Evolutionary conservation across 1,140 invertebrate species (phyloP).

Genomic region (Drosophila pectinifera): DNA sequence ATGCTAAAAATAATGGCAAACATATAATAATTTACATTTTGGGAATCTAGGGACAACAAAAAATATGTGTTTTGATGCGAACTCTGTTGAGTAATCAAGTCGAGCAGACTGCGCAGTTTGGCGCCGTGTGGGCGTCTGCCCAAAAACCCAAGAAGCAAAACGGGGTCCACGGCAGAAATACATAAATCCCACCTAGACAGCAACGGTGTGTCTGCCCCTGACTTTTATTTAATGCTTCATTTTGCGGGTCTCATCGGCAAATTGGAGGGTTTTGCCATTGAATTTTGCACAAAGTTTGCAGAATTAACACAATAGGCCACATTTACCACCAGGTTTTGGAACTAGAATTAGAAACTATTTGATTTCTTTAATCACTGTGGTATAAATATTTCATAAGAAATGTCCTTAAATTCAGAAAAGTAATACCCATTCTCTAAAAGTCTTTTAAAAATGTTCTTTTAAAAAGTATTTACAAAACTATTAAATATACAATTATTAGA

Average conservation of each 20-base stretch:
- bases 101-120: constrained; percentile 69
- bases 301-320: neutral
- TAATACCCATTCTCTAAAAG: too few relatives aligned
- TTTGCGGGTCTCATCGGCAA: constrained; percentile 24
- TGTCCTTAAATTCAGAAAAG: too few relatives aligned
- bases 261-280: neutral
- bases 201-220: constrained; percentile 35
- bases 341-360: neutral
- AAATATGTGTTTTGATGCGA: constrained; percentile 13
- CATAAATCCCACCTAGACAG: constrained; percentile 54
- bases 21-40: neutral
- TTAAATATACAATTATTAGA: too few relatives aligned
- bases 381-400: too few relatives aligned
- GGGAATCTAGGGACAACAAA: neutral
- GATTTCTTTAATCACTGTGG: too few relatives aligned
- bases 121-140: constrained; percentile 77
- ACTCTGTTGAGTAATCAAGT: constrained; percentile 67
- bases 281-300: neutral
- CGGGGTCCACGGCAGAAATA: constrained; percentile 27
- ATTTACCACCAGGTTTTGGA: too few relatives aligned
- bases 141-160: constrained; percentile 51
- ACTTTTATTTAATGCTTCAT: constrained; percentile 75
- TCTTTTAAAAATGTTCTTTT: too few relatives aligned
- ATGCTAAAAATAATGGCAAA: neutral
- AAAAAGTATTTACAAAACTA: too few relatives aligned